These are phyloP conservation scores for Pantherophis vulpinus DNA, from an alignment of 2,797 vertebrate genomes.

Conservation along the genomic window DNA sequence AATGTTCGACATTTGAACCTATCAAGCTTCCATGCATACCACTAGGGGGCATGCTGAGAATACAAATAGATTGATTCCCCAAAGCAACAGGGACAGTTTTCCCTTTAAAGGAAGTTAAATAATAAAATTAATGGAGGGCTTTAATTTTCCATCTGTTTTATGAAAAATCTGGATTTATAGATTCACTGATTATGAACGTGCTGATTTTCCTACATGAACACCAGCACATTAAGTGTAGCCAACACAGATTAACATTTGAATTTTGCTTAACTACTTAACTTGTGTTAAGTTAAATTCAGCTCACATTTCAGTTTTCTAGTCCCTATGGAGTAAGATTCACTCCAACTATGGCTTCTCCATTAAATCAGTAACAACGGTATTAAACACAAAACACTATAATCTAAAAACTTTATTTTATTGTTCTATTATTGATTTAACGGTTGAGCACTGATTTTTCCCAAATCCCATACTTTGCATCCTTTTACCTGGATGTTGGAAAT, in stretches of 20 bases:
- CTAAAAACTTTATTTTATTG: not conserved
- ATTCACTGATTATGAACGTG: not conserved
- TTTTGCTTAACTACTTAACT: too few species aligned
- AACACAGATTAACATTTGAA: not conserved
- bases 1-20: not conserved
- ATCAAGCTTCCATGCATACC: conserved; percentile 31
- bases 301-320: not conserved
- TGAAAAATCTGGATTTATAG: not conserved
- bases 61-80: conserved; percentile 10
- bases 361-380: not conserved
- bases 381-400: not conserved
- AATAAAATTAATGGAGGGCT: not conserved
- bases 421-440: not conserved
- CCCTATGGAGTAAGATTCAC: not conserved
- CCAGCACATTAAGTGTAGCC: not conserved
- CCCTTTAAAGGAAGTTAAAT: not conserved
- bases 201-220: not conserved
- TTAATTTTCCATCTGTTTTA: not conserved
- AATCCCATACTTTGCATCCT: not conserved
- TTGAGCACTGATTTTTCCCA: not conserved
- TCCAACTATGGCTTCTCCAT: not conserved
- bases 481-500: not conserved
- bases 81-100: not conserved
- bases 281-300: not conserved
- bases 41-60: conserved; percentile 69